A percentile compares a stretch with the other conserved stretches of the same genome.
Evolutionary conservation across 2,113 vertebrate species (phyloP).

Genomic region (Melanotaenia duboulayi): DNA sequence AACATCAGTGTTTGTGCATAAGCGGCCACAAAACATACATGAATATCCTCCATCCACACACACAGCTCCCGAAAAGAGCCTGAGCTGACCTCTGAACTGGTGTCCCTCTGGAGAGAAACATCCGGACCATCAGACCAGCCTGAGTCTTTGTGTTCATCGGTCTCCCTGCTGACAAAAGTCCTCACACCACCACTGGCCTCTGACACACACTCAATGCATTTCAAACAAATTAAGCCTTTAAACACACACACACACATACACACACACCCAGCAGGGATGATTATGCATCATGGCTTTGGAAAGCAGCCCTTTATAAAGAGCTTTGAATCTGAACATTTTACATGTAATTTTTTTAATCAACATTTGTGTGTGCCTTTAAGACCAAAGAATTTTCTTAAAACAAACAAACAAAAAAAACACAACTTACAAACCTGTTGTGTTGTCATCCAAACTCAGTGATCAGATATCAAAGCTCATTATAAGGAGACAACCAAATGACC

Average conservation of each 20-base stretch:
- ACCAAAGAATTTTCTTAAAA: neutral
- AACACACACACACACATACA: conserved; percentile 50
- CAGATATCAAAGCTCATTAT: neutral
- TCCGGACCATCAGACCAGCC: conserved; percentile 47
- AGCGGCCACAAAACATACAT: conserved; percentile 24
- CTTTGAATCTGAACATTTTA: conserved; percentile 1
- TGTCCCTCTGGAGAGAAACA: conserved; percentile 65
- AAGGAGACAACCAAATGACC: conserved; percentile 3
- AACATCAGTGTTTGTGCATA: conserved; percentile 52
- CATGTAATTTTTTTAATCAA: neutral
- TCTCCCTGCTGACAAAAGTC: conserved; percentile 57
- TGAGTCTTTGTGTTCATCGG: conserved; percentile 59
- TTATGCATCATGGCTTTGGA: conserved; percentile 18
- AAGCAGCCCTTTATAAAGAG: neutral
- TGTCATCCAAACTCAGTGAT: conserved; percentile 11
- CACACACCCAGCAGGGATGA: conserved; percentile 31
- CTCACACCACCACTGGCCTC: conserved; percentile 39
- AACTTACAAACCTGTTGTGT: neutral
- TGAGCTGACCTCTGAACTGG: conserved; percentile 70
- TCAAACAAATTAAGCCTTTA: conserved; percentile 30
- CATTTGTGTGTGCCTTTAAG: neutral
- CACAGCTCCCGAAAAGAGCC: conserved; percentile 40
- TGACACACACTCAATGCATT: conserved; percentile 36
- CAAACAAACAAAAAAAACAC: neutral
- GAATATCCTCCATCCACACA: conserved; percentile 16